These are phyloP conservation scores for Labeo catla DNA, from an alignment of 2,113 vertebrate genomes.

Conservation along the genomic window DNA sequence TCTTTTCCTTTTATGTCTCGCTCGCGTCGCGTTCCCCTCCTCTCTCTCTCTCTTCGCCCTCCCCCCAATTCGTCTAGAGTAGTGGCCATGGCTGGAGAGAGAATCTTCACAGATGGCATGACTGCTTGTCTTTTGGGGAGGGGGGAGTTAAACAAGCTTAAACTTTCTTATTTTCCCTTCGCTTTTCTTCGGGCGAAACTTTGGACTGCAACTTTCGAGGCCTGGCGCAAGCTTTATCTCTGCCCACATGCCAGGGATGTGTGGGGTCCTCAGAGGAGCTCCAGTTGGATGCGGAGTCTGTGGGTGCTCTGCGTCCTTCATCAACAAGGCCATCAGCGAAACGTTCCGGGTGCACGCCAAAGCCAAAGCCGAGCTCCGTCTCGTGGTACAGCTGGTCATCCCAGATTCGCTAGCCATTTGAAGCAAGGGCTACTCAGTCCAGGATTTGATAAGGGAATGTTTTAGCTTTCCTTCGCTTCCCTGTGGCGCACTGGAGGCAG, in stretches of 20 bases:
- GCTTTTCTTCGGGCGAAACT: constrained; percentile 74
- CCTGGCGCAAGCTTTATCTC: constrained; percentile 77
- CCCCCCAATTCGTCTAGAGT: constrained; percentile 70
- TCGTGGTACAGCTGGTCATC: constrained; percentile 53
- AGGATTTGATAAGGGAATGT: constrained; percentile 58
- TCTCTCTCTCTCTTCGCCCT: constrained; percentile 22
- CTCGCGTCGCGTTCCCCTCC: not conserved
- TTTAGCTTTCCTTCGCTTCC: constrained; percentile 41
- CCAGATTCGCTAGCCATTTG: constrained; percentile 48
- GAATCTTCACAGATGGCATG: constrained; percentile 79
- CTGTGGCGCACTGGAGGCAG: constrained; percentile 46
- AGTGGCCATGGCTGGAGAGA: constrained; percentile 75
- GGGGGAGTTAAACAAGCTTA: constrained; percentile 75
- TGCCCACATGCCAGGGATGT: constrained; percentile 65
- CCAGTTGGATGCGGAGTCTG: constrained; percentile 58
- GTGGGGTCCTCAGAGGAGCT: constrained; percentile 56
- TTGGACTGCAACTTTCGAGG: constrained; percentile 77
- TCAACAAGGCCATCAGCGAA: constrained; percentile 71
- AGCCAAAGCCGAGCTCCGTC: constrained; percentile 49
- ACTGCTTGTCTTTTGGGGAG: constrained; percentile 81
- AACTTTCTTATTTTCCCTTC: constrained; percentile 75
- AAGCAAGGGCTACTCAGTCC: constrained; percentile 43
- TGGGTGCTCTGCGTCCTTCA: constrained; percentile 61
- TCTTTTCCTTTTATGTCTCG: constrained; percentile 38
- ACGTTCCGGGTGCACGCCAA: constrained; percentile 56